A percentile compares a stretch with the other conserved stretches of the same genome.
Conservation (phyloP, 2,113 vertebrate genomes). For the Morphnarchus princeps region DNA sequence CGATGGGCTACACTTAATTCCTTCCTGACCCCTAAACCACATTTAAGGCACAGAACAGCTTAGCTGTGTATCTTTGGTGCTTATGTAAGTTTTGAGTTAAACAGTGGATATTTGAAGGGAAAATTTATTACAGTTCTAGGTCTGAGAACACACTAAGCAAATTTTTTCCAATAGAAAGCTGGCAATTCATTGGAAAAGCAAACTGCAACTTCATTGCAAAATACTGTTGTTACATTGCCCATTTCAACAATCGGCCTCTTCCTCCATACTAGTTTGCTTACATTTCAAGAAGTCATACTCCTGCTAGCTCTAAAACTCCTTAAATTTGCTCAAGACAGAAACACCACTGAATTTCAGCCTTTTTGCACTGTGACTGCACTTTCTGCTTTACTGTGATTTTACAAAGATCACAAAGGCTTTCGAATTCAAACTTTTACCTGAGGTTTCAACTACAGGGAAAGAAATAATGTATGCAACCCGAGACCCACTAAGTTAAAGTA, state of each 20-base stretch:
- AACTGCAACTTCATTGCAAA: neutral
- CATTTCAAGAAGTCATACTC: neutral
- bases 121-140: neutral
- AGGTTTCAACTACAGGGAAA: neutral
- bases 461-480: rapidly evolving
- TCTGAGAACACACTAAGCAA: neutral
- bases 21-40: neutral
- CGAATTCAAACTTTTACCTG: neutral
- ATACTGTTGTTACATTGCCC: neutral
- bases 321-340: neutral
- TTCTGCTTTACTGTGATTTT: rapidly evolving
- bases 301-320: neutral
- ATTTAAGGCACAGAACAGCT: neutral
- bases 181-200: neutral
- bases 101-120: neutral
- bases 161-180: conserved; percentile 26
- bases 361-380: rapidly evolving
- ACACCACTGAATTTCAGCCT: neutral
- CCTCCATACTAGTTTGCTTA: neutral
- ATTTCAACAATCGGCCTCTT: neutral
- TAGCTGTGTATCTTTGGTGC: rapidly evolving
- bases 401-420: neutral
- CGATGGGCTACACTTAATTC: rapidly evolving
- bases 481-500: rapidly evolving
- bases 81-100: neutral